Conservation (phyloP, 2,888 invertebrate genomes). For the Autographa pulchrina region DNA sequence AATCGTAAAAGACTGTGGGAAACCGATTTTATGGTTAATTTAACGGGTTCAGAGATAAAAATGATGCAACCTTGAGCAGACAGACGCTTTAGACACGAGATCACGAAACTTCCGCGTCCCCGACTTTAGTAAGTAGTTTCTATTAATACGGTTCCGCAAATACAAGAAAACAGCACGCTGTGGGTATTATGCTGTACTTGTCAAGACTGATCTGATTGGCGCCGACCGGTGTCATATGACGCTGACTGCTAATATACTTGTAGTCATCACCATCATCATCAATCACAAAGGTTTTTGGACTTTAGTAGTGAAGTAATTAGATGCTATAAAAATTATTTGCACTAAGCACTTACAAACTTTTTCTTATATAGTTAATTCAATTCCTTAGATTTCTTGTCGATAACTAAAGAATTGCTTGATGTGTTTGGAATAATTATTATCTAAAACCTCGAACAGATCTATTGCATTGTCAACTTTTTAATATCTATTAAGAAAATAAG, state of each 20-base stretch:
- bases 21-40: slow-evolving; percentile 40
- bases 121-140: slow-evolving; percentile 22
- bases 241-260: not conserved
- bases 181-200: not conserved
- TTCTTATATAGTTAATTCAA: too few species aligned
- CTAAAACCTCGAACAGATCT: too few species aligned
- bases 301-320: too few species aligned
- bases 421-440: too few species aligned
- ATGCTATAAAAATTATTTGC: too few species aligned
- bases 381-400: too few species aligned
- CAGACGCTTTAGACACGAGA: slow-evolving; percentile 22
- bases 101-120: slow-evolving; percentile 29
- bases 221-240: not conserved
- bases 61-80: slow-evolving; percentile 34
- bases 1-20: slow-evolving; percentile 32
- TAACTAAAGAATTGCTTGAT: too few species aligned
- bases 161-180: slow-evolving; percentile 11
- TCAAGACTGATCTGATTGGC: not conserved
- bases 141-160: slow-evolving; percentile 24
- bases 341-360: too few species aligned
- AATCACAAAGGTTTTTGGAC: too few species aligned
- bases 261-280: too few species aligned
- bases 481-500: too few species aligned
- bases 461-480: too few species aligned
- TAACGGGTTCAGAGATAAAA: slow-evolving; percentile 41